Evolutionary conservation across 2,888 invertebrate species (phyloP).

Genomic region (Limenitis camilla): DNA sequence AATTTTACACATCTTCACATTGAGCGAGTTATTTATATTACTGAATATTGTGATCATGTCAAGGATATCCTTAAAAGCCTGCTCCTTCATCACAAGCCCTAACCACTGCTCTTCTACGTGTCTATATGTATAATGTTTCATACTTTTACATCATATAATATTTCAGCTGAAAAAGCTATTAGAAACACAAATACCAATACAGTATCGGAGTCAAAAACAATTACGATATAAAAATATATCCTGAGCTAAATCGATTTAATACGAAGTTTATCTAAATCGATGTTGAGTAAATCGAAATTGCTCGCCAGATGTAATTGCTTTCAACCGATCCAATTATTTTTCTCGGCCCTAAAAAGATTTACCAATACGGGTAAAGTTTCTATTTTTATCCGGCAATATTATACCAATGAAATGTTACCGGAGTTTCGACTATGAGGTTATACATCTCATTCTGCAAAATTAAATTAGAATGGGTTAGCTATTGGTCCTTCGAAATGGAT

Average conservation of each 20-base stretch:
- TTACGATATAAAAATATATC: conserved; percentile 18
- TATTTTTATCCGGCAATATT: conserved; percentile 59
- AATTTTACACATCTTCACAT: too few relatives aligned
- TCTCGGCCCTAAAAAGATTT: conserved; percentile 65
- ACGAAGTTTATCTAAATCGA: conserved; percentile 58
- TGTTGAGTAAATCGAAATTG: conserved; percentile 58
- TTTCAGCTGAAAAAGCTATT: neutral
- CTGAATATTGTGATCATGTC: too few relatives aligned
- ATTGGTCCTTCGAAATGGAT: neutral
- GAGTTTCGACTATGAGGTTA: conserved; percentile 17
- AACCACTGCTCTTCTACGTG: too few relatives aligned
- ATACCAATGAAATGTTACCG: conserved; percentile 30
- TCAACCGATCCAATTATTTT: conserved; percentile 69
- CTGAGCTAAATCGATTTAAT: conserved; percentile 43
- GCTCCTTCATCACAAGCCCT: too few relatives aligned
- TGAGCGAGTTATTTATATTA: too few relatives aligned
- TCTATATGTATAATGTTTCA: too few relatives aligned
- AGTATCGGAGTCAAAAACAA: conserved; percentile 7
- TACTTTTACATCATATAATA: too few relatives aligned
- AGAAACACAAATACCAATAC: neutral
- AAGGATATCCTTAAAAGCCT: too few relatives aligned
- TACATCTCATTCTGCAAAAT: conserved; percentile 14
- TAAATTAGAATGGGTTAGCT: conserved; percentile 6
- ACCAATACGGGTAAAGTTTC: conserved; percentile 40
- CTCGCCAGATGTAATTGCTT: conserved; percentile 64